phyloP scores from a whole-genome alignment of 2,888 invertebrate species.

The Vesta saturnalis region DNA sequence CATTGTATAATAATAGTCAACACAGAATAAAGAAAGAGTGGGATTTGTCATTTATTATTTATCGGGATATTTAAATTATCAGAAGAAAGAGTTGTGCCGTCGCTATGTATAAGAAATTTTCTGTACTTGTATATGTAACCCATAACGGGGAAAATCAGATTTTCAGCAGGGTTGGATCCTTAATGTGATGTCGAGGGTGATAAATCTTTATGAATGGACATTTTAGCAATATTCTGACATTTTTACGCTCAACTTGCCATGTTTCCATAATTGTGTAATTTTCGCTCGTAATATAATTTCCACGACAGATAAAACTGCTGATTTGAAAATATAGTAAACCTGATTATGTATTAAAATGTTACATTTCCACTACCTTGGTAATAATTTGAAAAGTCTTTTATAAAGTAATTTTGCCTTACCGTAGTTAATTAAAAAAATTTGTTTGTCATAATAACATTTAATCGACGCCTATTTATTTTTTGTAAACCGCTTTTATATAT shows the following conservation, averaged over 20 bases:
- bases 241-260: conserved; percentile 17
- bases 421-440: no score
- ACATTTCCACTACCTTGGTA: no score
- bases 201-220: conserved; percentile 10
- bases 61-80: no score
- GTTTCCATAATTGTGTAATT: conserved; percentile 25
- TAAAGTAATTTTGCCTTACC: not conserved
- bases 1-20: no score
- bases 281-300: conserved; percentile 20
- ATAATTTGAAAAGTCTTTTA: not conserved
- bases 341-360: no score
- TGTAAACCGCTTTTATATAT: conserved; percentile 21
- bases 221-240: conserved; percentile 23
- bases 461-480: conserved; percentile 14
- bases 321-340: not conserved
- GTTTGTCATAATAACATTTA: no score
- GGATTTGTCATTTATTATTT: no score
- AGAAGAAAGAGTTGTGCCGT: no score
- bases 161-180: conserved; percentile 9
- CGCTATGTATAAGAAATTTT: no score
- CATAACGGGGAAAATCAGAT: conserved; percentile 19
- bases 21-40: no score
- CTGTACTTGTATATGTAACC: conserved; percentile 14
- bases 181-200: conserved; percentile 10
- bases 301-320: conserved; percentile 7